Evolutionary conservation across 1,140 invertebrate genomes (phyloP).

Genomic region (Heliconius hewitsoni): DNA sequence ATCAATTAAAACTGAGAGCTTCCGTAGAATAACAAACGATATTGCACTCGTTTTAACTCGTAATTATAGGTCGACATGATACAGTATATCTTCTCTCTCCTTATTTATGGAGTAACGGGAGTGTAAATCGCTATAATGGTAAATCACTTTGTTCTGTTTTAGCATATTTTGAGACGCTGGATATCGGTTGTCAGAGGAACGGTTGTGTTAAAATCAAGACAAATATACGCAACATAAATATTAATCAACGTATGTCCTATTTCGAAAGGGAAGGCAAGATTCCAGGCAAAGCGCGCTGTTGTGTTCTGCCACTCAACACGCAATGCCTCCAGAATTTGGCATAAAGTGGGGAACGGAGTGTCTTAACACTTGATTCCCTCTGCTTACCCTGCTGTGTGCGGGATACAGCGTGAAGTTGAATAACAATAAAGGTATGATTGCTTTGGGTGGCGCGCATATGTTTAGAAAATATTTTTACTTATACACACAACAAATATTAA

Average conservation of each 20-base stretch:
- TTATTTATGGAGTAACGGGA: not conserved
- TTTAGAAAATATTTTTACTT: constrained; percentile 20
- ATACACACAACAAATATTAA: constrained; percentile 22
- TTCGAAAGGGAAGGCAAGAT: not conserved
- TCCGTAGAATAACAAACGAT: constrained; percentile 18
- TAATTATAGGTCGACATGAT: not conserved
- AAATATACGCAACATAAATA: not conserved
- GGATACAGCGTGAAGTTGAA: no score
- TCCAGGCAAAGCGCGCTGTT: no score
- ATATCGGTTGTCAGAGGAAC: not conserved
- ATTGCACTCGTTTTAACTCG: not conserved
- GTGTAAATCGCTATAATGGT: not conserved
- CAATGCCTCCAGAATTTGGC: no score
- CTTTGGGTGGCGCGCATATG: not conserved
- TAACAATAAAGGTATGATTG: not conserved
- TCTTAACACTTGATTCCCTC: no score
- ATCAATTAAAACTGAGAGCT: constrained; percentile 33
- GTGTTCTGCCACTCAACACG: no score
- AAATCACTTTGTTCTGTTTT: not conserved
- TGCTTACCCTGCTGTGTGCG: no score
- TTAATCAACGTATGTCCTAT: not conserved
- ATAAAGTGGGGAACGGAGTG: no score
- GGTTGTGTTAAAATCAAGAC: not conserved
- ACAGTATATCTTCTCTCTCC: not conserved
- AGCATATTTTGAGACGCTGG: not conserved